Evolutionary conservation across 2,888 invertebrate genomes (phyloP).

Genomic region (Oligia strigilis): DNA sequence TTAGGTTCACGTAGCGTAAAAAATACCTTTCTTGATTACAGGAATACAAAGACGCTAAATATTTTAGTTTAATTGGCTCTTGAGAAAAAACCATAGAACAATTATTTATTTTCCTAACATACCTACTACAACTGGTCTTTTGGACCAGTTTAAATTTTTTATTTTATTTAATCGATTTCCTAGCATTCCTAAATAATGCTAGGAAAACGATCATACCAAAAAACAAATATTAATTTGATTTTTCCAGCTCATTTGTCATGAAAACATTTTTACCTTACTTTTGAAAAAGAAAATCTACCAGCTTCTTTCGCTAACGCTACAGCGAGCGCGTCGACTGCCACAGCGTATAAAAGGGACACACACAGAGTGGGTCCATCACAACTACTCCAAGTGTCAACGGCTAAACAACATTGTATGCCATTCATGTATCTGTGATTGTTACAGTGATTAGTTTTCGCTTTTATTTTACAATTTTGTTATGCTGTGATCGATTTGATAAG

Average conservation of each 20-base stretch:
- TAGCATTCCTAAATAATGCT: background rate
- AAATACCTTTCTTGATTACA: slow-evolving; percentile 16
- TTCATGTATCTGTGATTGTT: slow-evolving; percentile 53
- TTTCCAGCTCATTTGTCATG: background rate
- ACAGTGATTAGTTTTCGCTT: slow-evolving; percentile 47
- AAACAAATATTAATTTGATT: background rate
- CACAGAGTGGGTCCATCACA: slow-evolving; percentile 67
- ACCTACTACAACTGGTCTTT: background rate
- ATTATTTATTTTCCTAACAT: background rate
- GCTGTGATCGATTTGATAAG: slow-evolving; percentile 57
- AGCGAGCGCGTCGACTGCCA: slow-evolving; percentile 37
- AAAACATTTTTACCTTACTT: background rate
- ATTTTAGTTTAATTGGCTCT: slow-evolving; percentile 29
- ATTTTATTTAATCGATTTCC: background rate
- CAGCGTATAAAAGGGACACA: slow-evolving; percentile 75
- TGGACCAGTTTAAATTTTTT: no score
- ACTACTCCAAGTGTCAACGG: slow-evolving; percentile 67
- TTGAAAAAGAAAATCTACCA: background rate
- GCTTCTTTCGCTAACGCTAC: slow-evolving; percentile 74
- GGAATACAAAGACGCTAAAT: slow-evolving; percentile 13
- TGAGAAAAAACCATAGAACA: background rate
- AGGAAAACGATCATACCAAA: background rate
- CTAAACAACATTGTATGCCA: slow-evolving; percentile 56
- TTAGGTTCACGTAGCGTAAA: slow-evolving; percentile 18
- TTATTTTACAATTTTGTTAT: slow-evolving; percentile 63